Evolutionary conservation across 2,113 vertebrate genomes (phyloP), one percentile per base, ranked within the genome.

Genomic region (Diphyllodes magnificus): DNA sequence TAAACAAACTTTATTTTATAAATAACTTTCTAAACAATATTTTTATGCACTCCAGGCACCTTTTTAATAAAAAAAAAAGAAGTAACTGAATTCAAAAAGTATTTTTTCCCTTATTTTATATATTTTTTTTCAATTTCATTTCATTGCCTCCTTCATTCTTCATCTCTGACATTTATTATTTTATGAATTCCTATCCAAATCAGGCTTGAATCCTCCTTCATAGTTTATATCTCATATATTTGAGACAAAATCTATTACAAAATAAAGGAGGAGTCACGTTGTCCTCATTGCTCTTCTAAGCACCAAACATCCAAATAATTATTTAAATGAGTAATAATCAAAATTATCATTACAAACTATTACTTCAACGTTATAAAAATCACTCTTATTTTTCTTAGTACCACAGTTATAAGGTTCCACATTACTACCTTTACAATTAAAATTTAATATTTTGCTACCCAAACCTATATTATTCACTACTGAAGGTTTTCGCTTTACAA

Each of bases 51-150:
- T 53, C 4, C 9, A 8, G 20, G 13, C 9, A 77, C 3, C 3
- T 53, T 65, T 68, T 37, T 23, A 79, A 37, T 28, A n/a, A 17
- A 19, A 51, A 31, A 19, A 27, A 33, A 20, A 39, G 1, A 33
- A 33, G 3, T 2, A 92, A 63, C 4, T 17, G 3, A 0, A 54
- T 47, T 84, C 0, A 33, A 51, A 75, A 47, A 14, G 9, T 49
- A 0, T 12, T 40, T 65, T 39, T 7, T 1, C 22, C 10, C 5
- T 77, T 81, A 44, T 51, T 49, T 77, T 61, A 15, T 0, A 0
- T 35, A 15, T 49, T 70, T 78, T 92, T 61, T 70, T 78, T 37
- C 13, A 30, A 51, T 42, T 71, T 79, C 0, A 7, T 88, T 30
- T 68, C 18, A 71, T 33, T 73, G 14, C 5, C 7, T 56, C 37